phyloP scores from a whole-genome alignment of 1,140 invertebrate species.

The Planococcus citri region DNA sequence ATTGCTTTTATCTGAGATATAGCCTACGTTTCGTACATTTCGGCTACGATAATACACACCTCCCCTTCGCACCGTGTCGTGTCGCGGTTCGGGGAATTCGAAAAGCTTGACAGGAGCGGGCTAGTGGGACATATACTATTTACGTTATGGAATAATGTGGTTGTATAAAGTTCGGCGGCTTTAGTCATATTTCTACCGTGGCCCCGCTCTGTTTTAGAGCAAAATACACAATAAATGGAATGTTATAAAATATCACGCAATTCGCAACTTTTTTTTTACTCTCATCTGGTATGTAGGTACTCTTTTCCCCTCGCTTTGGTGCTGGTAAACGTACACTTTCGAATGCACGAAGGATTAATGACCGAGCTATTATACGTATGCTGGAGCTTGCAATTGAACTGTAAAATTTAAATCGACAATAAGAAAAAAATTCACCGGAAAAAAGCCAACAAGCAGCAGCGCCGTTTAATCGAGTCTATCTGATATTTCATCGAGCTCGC shows the following conservation, averaged over 20 bases:
- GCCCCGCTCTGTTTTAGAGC: too few species aligned
- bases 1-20: conserved; percentile 20
- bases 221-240: conserved; percentile 9
- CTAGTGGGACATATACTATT: conserved; percentile 1
- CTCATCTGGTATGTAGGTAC: background rate
- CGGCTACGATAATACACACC: background rate
- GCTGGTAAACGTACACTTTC: too few species aligned
- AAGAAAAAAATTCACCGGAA: background rate
- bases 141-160: conserved; percentile 14
- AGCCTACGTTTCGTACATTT: background rate
- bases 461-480: background rate
- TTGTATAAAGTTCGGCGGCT: conserved; percentile 8
- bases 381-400: conserved; percentile 9
- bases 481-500: background rate
- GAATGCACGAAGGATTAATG: conserved; percentile 12
- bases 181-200: background rate
- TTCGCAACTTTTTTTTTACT: background rate
- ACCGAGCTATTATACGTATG: background rate
- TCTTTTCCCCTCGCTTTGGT: too few species aligned
- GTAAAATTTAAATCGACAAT: conserved; percentile 14
- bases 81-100: too few species aligned
- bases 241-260: conserved; percentile 15
- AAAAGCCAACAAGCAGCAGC: background rate
- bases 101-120: too few species aligned
- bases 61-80: too few species aligned